Conservation (phyloP, 2,888 invertebrate genomes). For the Acanthoscelides obtectus region DNA sequence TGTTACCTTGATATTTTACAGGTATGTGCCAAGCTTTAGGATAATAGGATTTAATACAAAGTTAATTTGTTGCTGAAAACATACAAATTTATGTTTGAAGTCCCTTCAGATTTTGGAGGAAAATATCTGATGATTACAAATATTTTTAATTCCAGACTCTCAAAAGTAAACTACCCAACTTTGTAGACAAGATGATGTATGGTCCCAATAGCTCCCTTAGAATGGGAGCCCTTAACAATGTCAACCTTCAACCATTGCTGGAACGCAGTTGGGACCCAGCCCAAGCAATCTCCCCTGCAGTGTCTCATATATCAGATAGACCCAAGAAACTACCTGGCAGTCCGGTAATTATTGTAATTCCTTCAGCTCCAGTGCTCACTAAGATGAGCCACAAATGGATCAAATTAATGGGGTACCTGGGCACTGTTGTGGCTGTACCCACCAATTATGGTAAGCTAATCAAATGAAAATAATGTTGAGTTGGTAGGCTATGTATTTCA, state of each 20-base stretch:
- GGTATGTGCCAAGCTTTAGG: slow-evolving; percentile 43
- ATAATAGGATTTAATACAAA: not conserved
- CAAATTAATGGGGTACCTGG: slow-evolving; percentile 60
- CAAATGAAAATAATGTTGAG: too few relatives aligned
- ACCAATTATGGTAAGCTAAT: slow-evolving; percentile 52
- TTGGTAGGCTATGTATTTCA: too few relatives aligned
- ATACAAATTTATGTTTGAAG: not conserved
- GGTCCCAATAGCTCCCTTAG: slow-evolving; percentile 50
- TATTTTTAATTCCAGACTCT: slow-evolving; percentile 48
- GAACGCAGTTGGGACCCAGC: slow-evolving; percentile 71
- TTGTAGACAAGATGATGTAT: slow-evolving; percentile 70
- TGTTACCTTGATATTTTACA: slow-evolving; percentile 76
- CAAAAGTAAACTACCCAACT: slow-evolving; percentile 62
- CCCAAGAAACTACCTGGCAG: slow-evolving; percentile 67
- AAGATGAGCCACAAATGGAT: slow-evolving; percentile 68
- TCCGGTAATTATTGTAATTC: slow-evolving; percentile 61
- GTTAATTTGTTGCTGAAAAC: not conserved
- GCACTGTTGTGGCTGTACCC: slow-evolving; percentile 62
- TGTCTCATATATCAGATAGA: slow-evolving; percentile 55
- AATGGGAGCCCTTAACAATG: slow-evolving; percentile 53
- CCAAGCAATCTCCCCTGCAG: slow-evolving; percentile 33
- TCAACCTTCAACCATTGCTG: slow-evolving; percentile 60
- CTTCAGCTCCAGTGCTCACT: slow-evolving; percentile 52
- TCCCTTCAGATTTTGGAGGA: not conserved
- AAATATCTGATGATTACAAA: not conserved